Conservation (phyloP, 2,797 vertebrate species). For the Ambastaia sidthimunki region DNA sequence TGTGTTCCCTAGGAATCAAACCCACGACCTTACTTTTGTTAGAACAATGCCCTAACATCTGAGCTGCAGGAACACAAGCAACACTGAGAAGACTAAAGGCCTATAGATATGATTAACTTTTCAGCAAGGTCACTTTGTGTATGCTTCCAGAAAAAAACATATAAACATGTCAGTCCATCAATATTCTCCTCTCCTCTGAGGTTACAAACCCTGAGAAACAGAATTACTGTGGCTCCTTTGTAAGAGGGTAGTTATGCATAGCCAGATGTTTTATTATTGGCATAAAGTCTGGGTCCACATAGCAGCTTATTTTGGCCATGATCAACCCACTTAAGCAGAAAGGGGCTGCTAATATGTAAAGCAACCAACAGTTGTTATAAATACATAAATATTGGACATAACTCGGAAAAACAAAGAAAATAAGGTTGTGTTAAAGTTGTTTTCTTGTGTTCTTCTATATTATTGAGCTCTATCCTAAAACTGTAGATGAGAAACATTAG, state of each 20-base stretch:
- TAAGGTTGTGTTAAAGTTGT: too few species aligned
- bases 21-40: not conserved
- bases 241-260: not conserved
- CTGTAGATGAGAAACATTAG: too few species aligned
- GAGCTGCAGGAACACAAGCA: not conserved
- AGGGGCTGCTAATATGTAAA: not conserved
- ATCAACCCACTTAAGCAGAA: not conserved
- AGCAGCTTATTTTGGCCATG: not conserved
- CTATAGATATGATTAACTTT: not conserved
- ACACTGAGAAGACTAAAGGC: not conserved
- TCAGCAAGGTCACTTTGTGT: not conserved
- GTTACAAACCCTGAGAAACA: not conserved
- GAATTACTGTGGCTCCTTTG: not conserved
- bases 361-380: not conserved
- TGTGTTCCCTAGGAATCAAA: not conserved
- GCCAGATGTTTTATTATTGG: not conserved
- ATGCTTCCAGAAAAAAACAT: not conserved
- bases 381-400: too few species aligned
- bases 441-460: too few species aligned
- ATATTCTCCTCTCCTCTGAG: not conserved
- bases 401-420: too few species aligned
- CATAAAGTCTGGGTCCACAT: not conserved
- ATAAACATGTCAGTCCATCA: not conserved
- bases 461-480: too few species aligned
- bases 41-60: not conserved